Conservation (phyloP, 2,888 invertebrate species). For the Entomobrya multifasciata region DNA sequence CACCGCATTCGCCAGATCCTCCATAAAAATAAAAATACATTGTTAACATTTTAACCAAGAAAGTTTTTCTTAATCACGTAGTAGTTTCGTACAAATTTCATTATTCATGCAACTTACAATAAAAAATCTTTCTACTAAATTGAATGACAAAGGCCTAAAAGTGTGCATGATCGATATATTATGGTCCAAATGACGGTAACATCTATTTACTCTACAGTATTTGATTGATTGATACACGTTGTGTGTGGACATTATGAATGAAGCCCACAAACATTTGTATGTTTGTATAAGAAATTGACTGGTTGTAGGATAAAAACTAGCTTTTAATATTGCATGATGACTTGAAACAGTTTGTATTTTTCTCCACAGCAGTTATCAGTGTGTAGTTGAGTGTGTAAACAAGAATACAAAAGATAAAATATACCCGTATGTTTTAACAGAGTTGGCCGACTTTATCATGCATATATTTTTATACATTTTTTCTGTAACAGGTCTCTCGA, state of each 20-base stretch:
- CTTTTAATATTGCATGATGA: neutral
- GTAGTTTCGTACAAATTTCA: neutral
- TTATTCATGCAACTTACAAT: neutral
- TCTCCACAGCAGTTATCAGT: too few species aligned
- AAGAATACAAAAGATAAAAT: too few species aligned
- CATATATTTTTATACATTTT: neutral
- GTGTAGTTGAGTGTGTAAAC: too few species aligned
- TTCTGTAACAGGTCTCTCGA: slow-evolving; percentile 54
- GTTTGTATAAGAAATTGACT: too few species aligned
- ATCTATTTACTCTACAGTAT: slow-evolving; percentile 2
- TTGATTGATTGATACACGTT: slow-evolving; percentile 6
- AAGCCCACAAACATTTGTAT: too few species aligned
- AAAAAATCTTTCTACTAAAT: neutral
- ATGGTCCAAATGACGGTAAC: neutral
- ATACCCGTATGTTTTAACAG: too few species aligned
- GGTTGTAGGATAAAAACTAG: too few species aligned
- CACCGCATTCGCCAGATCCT: neutral
- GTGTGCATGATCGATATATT: too few species aligned
- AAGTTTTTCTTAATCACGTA: neutral
- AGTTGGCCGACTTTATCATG: too few species aligned
- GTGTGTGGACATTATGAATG: neutral
- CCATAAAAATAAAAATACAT: neutral
- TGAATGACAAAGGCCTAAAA: neutral
- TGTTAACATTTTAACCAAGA: too few species aligned
- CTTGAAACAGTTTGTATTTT: neutral